Evolutionary conservation across 2,888 invertebrate genomes (phyloP).

Genomic region (Limnephilus lunatus): DNA sequence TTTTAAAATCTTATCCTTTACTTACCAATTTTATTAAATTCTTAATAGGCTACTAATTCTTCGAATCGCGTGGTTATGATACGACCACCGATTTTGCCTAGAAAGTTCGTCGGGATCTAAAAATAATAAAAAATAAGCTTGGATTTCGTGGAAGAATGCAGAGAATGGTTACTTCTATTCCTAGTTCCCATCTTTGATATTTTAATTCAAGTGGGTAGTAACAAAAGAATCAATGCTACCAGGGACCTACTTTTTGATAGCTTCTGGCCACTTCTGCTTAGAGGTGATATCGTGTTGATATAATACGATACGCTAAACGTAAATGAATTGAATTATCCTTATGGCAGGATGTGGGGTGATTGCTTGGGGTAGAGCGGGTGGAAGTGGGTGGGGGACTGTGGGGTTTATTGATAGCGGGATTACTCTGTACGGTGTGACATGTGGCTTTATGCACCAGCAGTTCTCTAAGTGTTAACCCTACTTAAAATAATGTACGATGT

Average conservation of each 20-base stretch:
- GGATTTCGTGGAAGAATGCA: no score
- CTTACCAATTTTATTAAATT: no score
- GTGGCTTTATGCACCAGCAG: conserved; percentile 5
- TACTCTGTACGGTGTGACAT: conserved; percentile 25
- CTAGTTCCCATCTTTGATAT: no score
- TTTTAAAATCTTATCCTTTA: no score
- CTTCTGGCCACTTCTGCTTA: conserved; percentile 48
- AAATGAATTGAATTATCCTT: conserved; percentile 51
- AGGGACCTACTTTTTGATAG: background rate
- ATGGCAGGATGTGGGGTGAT: background rate
- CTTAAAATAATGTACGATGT: background rate
- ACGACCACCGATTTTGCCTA: no score
- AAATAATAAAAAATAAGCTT: no score
- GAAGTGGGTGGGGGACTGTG: background rate
- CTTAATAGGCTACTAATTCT: no score
- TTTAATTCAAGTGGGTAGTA: no score
- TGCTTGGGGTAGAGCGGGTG: background rate
- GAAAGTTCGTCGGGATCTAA: no score
- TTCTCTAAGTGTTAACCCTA: background rate
- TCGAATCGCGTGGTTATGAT: no score
- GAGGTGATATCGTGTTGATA: conserved; percentile 9
- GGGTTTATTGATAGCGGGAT: conserved; percentile 25
- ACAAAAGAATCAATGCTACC: no score
- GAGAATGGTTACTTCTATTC: no score
- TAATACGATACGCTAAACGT: conserved; percentile 30